Percentiles rank a stretch among this genome's conserved stretches.
Evolutionary conservation across 2,797 vertebrate genomes (phyloP).

Genomic region (Rhinoraja longicauda): DNA sequence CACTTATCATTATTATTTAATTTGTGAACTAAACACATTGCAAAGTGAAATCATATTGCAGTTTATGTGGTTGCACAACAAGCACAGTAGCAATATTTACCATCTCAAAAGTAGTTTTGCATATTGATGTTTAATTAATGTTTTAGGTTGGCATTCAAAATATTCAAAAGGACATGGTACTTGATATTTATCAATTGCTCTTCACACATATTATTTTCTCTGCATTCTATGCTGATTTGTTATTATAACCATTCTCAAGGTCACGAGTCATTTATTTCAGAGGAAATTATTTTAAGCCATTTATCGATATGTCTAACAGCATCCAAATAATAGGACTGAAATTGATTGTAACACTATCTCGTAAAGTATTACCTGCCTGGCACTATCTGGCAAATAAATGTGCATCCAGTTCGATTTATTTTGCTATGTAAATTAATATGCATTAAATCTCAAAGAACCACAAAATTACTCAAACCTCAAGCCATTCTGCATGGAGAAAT

Average conservation of each 20-base stretch:
- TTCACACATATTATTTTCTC: not conserved
- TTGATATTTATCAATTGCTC: not conserved
- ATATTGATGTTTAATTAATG: not conserved
- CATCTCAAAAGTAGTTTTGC: not conserved
- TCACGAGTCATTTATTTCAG: not conserved
- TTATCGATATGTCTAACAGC: not conserved
- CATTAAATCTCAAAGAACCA: not conserved
- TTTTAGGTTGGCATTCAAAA: not conserved
- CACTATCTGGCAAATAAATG: not conserved
- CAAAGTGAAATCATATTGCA: not conserved
- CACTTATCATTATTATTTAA: no score
- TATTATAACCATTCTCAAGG: not conserved
- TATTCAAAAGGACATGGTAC: not conserved
- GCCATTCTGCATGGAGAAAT: no score
- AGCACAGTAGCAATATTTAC: not conserved
- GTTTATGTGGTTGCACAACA: not conserved
- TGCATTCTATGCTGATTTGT: not conserved
- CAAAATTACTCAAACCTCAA: not conserved
- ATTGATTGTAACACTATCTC: not conserved
- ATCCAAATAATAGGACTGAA: not conserved
- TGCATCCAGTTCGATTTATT: not conserved
- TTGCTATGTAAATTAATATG: slow-evolving; percentile 22
- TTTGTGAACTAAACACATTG: not conserved
- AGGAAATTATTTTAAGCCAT: not conserved
- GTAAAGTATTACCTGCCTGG: no score